A percentile compares a stretch with the other conserved stretches of the same genome.
These are phyloP conservation scores for Tribolium freemani DNA, from an alignment of 2,888 invertebrate genomes.

Conservation along the genomic window DNA sequence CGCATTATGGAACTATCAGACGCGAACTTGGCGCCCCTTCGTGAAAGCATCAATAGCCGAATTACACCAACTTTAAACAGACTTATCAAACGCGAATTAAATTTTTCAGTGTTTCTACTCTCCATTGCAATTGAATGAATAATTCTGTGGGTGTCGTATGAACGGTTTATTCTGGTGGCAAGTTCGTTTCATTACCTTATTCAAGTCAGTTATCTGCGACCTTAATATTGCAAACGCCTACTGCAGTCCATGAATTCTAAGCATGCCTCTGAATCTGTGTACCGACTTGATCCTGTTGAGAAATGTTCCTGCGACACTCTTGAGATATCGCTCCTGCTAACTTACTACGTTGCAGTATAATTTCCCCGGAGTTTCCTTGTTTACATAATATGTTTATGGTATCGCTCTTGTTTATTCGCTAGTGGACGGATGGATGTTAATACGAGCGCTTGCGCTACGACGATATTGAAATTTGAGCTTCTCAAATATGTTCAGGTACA, in stretches of 20 bases:
- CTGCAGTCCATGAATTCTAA: constrained; percentile 56
- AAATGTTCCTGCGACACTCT: constrained; percentile 59
- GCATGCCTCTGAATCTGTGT: constrained; percentile 52
- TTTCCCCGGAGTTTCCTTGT: constrained; percentile 67
- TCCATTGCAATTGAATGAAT: no score
- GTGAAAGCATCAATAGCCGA: not conserved
- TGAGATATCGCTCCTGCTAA: constrained; percentile 57
- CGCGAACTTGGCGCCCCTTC: constrained; percentile 9
- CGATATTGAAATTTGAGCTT: constrained; percentile 43
- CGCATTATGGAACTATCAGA: constrained; percentile 29
- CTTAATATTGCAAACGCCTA: constrained; percentile 53
- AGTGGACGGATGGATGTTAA: constrained; percentile 48
- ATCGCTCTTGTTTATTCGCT: constrained; percentile 55
- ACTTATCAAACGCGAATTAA: not conserved
- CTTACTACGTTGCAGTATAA: constrained; percentile 61
- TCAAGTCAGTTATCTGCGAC: constrained; percentile 43
- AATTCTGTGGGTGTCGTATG: not conserved
- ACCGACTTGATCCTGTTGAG: constrained; percentile 53
- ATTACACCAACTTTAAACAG: not conserved
- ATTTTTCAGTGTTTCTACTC: no score
- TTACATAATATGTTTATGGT: constrained; percentile 68
- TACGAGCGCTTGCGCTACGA: constrained; percentile 37
- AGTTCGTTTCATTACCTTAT: constrained; percentile 11
- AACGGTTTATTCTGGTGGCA: not conserved
- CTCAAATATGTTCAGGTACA: constrained; percentile 45